phyloP scores from a whole-genome alignment of 1,140 invertebrate species.

The Telenomus remus region DNA sequence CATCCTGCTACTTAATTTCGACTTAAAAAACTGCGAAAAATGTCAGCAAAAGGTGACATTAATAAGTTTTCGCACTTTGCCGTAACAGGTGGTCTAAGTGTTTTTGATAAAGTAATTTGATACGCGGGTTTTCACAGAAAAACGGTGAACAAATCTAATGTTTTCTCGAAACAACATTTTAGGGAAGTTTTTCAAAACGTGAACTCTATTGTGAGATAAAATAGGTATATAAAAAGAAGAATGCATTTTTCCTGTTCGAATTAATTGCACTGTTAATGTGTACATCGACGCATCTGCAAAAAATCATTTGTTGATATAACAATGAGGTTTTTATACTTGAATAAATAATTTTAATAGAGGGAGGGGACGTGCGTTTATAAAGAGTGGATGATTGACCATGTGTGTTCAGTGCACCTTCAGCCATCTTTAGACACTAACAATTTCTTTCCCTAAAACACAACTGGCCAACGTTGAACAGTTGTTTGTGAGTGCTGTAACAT shows the following conservation, averaged over 20 bases:
- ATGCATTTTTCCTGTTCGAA: not conserved
- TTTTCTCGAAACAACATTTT: too few species aligned
- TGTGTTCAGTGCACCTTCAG: constrained; percentile 58
- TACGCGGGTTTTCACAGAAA: too few species aligned
- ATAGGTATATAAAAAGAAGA: not conserved
- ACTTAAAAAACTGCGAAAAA: too few species aligned
- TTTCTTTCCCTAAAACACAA: constrained; percentile 25
- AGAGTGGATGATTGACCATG: constrained; percentile 63
- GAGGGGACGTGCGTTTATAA: constrained; percentile 60
- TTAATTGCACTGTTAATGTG: too few species aligned
- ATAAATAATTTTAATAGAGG: constrained; percentile 53
- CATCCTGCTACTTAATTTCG: too few species aligned
- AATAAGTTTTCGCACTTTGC: too few species aligned
- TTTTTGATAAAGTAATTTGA: too few species aligned
- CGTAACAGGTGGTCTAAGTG: too few species aligned
- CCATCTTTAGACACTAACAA: constrained; percentile 52
- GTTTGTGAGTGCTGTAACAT: constrained; percentile 15
- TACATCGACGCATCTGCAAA: not conserved
- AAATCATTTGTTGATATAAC: constrained; percentile 26
- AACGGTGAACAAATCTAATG: too few species aligned
- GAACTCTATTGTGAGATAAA: too few species aligned
- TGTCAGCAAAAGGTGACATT: too few species aligned
- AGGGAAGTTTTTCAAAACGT: too few species aligned
- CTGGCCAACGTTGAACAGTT: constrained; percentile 23
- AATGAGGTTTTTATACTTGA: constrained; percentile 29